Percentiles rank a stretch among this genome's conserved stretches.
These are phyloP conservation scores for Sycophila texana DNA, from an alignment of 2,888 invertebrate species.

Conservation along the genomic window DNA sequence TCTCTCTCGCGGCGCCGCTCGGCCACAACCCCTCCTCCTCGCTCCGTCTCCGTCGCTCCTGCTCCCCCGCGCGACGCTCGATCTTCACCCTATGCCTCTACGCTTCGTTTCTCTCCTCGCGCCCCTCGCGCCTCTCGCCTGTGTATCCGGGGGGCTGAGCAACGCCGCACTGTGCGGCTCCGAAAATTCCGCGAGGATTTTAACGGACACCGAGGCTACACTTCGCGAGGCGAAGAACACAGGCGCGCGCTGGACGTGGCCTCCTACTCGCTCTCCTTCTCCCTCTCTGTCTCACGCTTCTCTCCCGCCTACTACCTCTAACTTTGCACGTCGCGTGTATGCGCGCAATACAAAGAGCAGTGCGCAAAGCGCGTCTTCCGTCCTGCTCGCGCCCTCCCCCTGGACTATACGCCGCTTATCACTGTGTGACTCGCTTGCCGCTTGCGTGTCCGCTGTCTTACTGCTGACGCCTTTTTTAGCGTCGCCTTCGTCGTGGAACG, in stretches of 20 bases:
- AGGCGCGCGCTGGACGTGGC: constrained; percentile 15
- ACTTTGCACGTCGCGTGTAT: not conserved
- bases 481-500: too few relatives aligned
- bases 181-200: constrained; percentile 6
- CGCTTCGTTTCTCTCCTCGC: too few relatives aligned
- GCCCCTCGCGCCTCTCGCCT: too few relatives aligned
- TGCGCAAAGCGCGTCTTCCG: not conserved
- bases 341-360: not conserved
- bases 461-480: too few relatives aligned
- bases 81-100: too few relatives aligned
- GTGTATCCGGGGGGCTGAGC: too few relatives aligned
- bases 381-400: too few relatives aligned
- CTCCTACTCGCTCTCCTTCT: not conserved
- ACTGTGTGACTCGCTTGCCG: not conserved
- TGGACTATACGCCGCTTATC: too few relatives aligned
- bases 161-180: too few relatives aligned
- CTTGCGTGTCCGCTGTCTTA: not conserved
- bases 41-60: not conserved
- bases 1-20: not conserved
- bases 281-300: not conserved
- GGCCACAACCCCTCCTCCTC: not conserved
- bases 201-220: not conserved
- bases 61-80: too few relatives aligned
- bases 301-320: not conserved
- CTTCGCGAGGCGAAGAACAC: not conserved